A percentile compares a stretch with the other conserved stretches of the same genome.
Conservation (phyloP, 2,888 invertebrate genomes). For the Chrysomela aeneicollis region DNA sequence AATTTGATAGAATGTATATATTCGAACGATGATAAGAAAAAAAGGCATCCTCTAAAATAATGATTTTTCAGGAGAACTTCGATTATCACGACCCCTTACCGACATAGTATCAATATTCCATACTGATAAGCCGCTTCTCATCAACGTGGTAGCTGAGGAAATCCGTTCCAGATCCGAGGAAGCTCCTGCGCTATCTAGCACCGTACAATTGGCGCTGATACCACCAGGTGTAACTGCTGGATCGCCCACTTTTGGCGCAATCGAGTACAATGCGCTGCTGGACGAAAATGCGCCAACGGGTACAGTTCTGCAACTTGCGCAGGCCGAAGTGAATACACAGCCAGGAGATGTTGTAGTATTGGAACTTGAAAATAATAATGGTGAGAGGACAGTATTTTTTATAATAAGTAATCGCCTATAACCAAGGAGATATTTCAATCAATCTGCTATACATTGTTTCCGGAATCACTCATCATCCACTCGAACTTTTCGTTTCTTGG, state of each 20-base stretch:
- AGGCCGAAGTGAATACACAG: constrained; percentile 54
- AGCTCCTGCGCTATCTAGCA: constrained; percentile 77
- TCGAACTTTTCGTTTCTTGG: background rate
- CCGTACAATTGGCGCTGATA: constrained; percentile 82
- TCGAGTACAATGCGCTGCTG: constrained; percentile 75
- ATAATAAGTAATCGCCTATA: too few species aligned
- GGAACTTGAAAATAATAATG: constrained; percentile 80
- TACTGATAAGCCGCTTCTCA: constrained; percentile 82
- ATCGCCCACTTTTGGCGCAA: constrained; percentile 54
- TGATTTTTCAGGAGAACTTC: constrained; percentile 71
- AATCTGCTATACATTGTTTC: background rate
- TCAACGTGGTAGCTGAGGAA: constrained; percentile 88
- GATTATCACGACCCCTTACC: constrained; percentile 74
- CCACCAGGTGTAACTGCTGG: constrained; percentile 56
- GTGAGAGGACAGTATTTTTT: constrained; percentile 49
- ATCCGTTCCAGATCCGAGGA: constrained; percentile 71
- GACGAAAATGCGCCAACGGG: constrained; percentile 86
- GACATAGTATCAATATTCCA: constrained; percentile 83
- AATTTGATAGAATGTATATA: too few species aligned
- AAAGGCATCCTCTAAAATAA: too few species aligned
- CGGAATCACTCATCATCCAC: background rate
- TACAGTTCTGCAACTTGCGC: constrained; percentile 67
- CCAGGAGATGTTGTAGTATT: constrained; percentile 78
- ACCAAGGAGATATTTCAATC: background rate
- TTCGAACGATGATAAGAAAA: too few species aligned